These are phyloP conservation scores for Margaritifera margaritifera DNA, from an alignment of 2,888 invertebrate species.

Conservation along the genomic window DNA sequence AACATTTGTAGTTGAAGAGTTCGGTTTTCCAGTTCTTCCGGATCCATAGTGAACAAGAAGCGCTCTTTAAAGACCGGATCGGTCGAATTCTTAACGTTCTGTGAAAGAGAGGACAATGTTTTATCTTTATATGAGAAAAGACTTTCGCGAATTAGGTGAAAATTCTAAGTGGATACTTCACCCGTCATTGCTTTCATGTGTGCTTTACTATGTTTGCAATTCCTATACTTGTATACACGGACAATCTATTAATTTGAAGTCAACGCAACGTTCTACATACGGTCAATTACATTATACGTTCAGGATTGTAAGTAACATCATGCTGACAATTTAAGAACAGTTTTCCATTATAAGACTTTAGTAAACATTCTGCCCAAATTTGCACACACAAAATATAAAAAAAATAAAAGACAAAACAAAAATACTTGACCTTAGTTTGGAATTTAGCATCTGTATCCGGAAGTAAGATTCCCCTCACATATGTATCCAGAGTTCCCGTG, in stretches of 20 bases:
- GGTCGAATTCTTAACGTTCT: constrained; percentile 80
- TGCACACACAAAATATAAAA: too few species aligned
- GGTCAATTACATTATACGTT: too few species aligned
- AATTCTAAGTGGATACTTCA: neutral
- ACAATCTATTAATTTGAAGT: too few species aligned
- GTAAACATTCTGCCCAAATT: too few species aligned
- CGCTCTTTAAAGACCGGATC: constrained; percentile 86
- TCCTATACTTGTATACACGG: too few species aligned
- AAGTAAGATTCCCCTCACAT: constrained; percentile 83
- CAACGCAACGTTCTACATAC: too few species aligned
- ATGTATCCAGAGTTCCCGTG: constrained; percentile 80
- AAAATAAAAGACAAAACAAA: too few species aligned
- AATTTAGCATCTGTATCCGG: constrained; percentile 77
- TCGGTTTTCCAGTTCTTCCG: constrained; percentile 77
- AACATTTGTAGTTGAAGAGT: constrained; percentile 82
- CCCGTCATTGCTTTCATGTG: neutral
- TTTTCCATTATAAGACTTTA: too few species aligned
- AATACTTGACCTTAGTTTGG: constrained; percentile 70
- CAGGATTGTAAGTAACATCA: too few species aligned
- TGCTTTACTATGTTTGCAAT: too few species aligned
- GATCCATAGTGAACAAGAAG: constrained; percentile 80
- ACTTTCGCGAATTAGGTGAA: neutral
- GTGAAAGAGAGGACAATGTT: constrained; percentile 33
- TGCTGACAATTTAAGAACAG: too few species aligned
- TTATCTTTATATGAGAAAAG: neutral